Percentiles rank a stretch among this genome's conserved stretches.
Conservation (phyloP, 2,113 vertebrate genomes). For the Sinocyclocheilus anophthalmus region DNA sequence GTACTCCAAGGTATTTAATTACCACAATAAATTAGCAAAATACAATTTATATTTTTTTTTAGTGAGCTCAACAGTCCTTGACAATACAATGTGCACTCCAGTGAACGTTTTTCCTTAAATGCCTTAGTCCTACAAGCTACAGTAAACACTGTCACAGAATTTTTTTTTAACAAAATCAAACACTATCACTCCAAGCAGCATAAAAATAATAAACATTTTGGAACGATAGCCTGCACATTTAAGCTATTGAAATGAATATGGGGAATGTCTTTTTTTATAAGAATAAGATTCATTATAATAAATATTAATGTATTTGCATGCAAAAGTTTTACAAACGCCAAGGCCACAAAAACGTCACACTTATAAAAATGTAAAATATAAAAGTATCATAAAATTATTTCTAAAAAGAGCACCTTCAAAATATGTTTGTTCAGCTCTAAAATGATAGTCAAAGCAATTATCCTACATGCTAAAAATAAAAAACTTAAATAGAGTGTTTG, state of each 20-base stretch:
- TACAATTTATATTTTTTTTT: background rate
- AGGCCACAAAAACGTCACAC: background rate
- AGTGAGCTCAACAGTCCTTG: background rate
- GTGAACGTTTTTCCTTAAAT: background rate
- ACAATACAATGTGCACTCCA: background rate
- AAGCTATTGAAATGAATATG: too few relatives aligned
- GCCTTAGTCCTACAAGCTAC: background rate
- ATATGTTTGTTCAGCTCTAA: background rate
- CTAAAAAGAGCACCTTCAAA: too few relatives aligned
- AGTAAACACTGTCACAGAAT: background rate
- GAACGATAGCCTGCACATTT: background rate
- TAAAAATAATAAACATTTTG: background rate
- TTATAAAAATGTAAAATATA: background rate
- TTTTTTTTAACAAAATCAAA: background rate
- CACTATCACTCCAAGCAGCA: background rate
- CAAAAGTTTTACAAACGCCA: background rate
- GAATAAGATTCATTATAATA: too few relatives aligned
- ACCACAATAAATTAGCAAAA: background rate
- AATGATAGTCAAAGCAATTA: background rate
- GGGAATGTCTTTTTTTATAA: too few relatives aligned
- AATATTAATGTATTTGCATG: too few relatives aligned
- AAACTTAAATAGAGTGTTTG: background rate
- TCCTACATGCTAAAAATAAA: background rate
- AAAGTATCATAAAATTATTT: too few relatives aligned
- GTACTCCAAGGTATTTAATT: background rate